These are phyloP conservation scores for Oopsacas minuta DNA, from an alignment of 37 sponge, comb jelly and placozoan genomes.

Conservation along the genomic window DNA sequence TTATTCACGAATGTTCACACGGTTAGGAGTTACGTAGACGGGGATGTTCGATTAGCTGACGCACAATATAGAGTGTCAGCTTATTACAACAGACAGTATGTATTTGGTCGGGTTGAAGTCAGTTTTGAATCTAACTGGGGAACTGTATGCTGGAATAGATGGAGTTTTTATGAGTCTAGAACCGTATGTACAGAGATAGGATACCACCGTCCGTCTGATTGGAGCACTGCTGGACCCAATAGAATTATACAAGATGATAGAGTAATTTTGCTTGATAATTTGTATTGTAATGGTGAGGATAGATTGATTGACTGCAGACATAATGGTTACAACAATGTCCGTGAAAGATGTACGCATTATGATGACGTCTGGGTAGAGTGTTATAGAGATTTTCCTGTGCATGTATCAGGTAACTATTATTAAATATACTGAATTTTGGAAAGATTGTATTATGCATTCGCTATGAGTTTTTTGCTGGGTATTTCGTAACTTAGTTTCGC, in stretches of 20 bases:
- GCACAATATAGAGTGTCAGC: not conserved
- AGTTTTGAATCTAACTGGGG: not conserved
- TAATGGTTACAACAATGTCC: not conserved
- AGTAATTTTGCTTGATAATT: not conserved
- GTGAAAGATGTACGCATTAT: not conserved
- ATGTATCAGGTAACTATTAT: not conserved
- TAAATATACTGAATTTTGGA: too few species aligned
- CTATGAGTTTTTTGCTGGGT: too few species aligned
- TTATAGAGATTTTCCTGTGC: not conserved
- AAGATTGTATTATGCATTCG: too few species aligned
- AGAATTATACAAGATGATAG: not conserved
- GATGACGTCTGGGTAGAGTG: conserved; percentile 15
- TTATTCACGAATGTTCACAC: not conserved
- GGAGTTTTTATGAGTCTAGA: not conserved
- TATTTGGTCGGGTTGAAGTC: not conserved
- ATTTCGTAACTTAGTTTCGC: not conserved
- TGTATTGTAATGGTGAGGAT: not conserved
- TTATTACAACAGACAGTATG: conserved; percentile 2
- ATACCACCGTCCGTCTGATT: not conserved
- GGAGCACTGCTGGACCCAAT: not conserved
- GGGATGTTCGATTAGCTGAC: not conserved
- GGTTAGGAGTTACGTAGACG: not conserved
- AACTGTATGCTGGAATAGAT: not conserved
- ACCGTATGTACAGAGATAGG: not conserved
- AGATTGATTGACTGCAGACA: not conserved